Conservation (phyloP, 2,888 invertebrate species). For the Heliconius charithonia region DNA sequence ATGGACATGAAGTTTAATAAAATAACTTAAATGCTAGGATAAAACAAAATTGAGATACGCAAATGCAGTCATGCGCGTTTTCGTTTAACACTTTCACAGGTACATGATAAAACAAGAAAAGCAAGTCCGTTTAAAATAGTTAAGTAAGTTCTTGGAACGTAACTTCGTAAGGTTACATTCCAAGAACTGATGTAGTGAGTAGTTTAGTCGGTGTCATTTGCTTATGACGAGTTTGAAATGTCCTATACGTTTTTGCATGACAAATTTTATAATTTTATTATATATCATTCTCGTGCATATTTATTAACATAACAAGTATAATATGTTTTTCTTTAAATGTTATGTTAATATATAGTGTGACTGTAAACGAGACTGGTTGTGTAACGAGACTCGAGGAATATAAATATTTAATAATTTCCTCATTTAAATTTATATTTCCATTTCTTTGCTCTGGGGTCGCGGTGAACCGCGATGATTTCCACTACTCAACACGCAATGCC, state of each 20-base stretch:
- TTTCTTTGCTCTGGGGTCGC: too few species aligned
- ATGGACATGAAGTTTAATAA: neutral
- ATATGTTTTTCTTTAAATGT: too few species aligned
- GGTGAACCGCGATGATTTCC: too few species aligned
- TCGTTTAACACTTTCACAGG: conserved; percentile 31
- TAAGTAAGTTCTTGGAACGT: too few species aligned
- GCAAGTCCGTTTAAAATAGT: conserved; percentile 17
- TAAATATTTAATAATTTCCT: too few species aligned
- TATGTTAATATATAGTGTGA: too few species aligned
- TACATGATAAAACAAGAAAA: conserved; percentile 25
- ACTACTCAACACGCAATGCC: too few species aligned
- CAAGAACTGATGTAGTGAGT: neutral
- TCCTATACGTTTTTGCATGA: neutral
- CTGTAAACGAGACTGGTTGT: too few species aligned
- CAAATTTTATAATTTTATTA: neutral
- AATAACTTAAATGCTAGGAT: neutral
- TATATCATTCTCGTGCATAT: neutral
- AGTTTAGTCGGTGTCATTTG: neutral
- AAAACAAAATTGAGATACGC: neutral
- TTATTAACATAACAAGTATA: too few species aligned
- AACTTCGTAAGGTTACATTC: neutral
- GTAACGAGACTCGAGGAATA: too few species aligned
- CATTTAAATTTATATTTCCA: too few species aligned
- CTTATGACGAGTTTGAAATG: neutral
- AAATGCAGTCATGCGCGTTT: conserved; percentile 16